Base-by-base conservation (phyloP, 1,140 invertebrate species). In the Caerostris darwini region DNA sequence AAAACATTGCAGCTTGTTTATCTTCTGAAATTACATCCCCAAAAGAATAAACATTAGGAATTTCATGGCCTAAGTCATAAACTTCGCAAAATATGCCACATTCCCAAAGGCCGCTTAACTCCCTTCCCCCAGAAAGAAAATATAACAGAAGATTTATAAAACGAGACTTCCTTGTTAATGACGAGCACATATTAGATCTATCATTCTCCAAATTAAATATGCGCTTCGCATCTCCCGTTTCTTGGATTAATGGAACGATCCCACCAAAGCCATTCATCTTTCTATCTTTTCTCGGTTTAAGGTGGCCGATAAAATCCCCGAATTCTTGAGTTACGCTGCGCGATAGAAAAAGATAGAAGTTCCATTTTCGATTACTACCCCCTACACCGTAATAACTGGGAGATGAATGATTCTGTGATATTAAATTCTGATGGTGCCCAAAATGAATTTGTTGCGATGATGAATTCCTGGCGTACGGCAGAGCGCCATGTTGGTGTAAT, bases 361-460 rank as follows among this genome's bases (percentile, higher is more conserved):
- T 19, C 54, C 53, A 53, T 83, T 83, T 58, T 58, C n/a, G 82
- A 83, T 83, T n/a, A 83, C 82, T 10, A 58, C 56, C 82, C 82
- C 71, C 17, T 57, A 58, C 10, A n/a, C 82, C 82, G 82, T 83
- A 57, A 83, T 83, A 83, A 83, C 86, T 61, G 12, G 34, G 86
- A 53, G 86, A 88, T 88, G 86, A 64, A 88, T 88, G 86, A 53
- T 88, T 50, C 8, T 53, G 3, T 53, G 86, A 88, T 67, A 88
- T 88, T 88, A 64, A 88, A 88, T 88, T 88, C 86, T 88, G 86
- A 64, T 7, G 34, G 50, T 64, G 50, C 58, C 5, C 59, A 6
- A 64, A 64, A 88, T 88, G 86, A 88, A 88, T 88, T 88, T 59
- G 64, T 64, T 88, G 34, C 7, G 17, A 54, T 88, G 86, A 88